These are phyloP conservation scores for Silurus aristotelis DNA, from an alignment of 2,797 vertebrate species.

Conservation along the genomic window DNA sequence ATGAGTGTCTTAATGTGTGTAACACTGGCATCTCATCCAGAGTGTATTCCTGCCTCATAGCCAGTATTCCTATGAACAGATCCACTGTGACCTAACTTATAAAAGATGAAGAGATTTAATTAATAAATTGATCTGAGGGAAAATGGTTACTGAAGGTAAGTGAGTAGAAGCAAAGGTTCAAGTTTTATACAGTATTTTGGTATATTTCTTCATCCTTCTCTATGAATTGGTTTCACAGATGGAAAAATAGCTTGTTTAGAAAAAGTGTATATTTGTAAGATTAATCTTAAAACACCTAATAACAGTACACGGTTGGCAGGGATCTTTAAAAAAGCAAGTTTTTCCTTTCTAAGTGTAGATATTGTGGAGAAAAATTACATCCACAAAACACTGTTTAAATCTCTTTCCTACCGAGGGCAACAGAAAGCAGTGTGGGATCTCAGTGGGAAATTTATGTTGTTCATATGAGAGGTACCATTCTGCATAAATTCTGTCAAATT, in stretches of 20 bases:
- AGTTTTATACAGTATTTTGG: no score
- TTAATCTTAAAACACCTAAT: constrained; percentile 12
- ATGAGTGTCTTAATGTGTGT: not conserved
- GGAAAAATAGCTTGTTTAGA: not conserved
- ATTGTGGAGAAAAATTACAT: constrained; percentile 3
- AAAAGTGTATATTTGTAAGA: not conserved
- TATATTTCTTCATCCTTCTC: not conserved
- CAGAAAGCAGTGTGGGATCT: constrained; percentile 12
- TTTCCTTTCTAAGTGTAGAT: constrained; percentile 32
- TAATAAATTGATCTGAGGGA: no score
- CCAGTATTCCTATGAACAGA: not conserved
- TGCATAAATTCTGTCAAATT: not conserved
- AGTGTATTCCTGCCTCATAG: not conserved
- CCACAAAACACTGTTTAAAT: constrained; percentile 15
- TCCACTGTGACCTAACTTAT: no score
- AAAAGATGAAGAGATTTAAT: no score
- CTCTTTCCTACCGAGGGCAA: not conserved
- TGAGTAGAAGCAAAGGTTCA: no score
- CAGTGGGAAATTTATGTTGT: not conserved
- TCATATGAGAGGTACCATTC: not conserved
- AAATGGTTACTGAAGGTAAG: no score
- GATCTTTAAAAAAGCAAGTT: constrained; percentile 32
- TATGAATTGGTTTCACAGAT: not conserved
- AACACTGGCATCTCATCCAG: not conserved
- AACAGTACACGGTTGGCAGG: constrained; percentile 1